Evolutionary conservation across 1,140 invertebrate species (phyloP).

Genomic region (Drosophila saltans): DNA sequence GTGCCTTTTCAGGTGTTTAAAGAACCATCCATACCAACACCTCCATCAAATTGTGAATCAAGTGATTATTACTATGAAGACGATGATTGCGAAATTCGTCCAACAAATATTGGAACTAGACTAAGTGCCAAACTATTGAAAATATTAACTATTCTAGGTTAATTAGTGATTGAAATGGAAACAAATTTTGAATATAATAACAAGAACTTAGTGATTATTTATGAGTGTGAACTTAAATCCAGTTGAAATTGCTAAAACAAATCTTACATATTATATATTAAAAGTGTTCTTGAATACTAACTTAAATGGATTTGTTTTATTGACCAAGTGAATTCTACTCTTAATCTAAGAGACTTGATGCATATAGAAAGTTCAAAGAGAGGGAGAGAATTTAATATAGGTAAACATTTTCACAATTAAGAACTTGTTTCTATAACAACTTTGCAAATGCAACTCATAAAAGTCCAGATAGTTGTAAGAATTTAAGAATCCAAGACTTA

Average conservation of each 20-base stretch:
- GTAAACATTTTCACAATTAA: too few species aligned
- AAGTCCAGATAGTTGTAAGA: neutral
- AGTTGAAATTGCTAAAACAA: too few species aligned
- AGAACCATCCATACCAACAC: neutral
- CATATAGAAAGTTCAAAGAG: too few species aligned
- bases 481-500: too few species aligned
- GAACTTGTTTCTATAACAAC: neutral
- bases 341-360: too few species aligned
- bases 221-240: too few species aligned
- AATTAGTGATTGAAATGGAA: neutral
- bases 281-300: too few species aligned
- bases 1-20: neutral
- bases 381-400: too few species aligned
- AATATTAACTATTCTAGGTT: slow-evolving; percentile 33
- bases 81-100: slow-evolving; percentile 2
- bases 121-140: slow-evolving; percentile 38
- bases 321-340: too few species aligned
- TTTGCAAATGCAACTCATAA: neutral
- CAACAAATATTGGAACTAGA: slow-evolving; percentile 21
- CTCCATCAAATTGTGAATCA: neutral
- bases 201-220: neutral
- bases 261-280: too few species aligned
- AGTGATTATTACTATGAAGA: neutral
- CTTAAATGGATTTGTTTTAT: too few species aligned
- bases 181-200: neutral